Evolutionary conservation across 2,888 invertebrate genomes (phyloP).

Genomic region (Mimas tiliae): DNA sequence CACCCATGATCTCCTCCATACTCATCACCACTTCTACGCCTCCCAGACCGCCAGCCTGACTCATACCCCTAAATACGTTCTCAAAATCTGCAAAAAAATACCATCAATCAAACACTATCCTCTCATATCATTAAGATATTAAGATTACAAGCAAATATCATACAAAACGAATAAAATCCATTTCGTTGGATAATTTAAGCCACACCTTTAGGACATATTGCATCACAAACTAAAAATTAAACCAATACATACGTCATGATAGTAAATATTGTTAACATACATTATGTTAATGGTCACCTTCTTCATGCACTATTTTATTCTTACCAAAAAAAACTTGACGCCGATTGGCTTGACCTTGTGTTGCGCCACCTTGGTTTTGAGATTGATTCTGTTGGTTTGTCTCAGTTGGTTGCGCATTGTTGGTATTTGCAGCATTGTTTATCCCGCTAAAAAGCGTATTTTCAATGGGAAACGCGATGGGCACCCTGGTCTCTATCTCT

Average conservation of each 20-base stretch:
- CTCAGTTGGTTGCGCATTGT: slow-evolving; percentile 32
- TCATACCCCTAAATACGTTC: slow-evolving; percentile 60
- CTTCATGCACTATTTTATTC: slow-evolving; percentile 30
- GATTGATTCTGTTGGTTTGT: slow-evolving; percentile 31
- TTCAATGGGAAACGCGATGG: slow-evolving; percentile 61
- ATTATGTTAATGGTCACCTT: background rate
- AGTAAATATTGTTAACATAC: background rate
- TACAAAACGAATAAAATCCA: background rate
- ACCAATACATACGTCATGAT: background rate
- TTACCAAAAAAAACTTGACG: slow-evolving; percentile 60
- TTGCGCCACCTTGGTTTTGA: slow-evolving; percentile 31
- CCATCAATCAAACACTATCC: background rate
- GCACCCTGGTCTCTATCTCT: slow-evolving; percentile 67
- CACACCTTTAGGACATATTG: background rate
- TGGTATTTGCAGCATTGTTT: slow-evolving; percentile 39
- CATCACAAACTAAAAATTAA: background rate
- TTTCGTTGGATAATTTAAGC: background rate
- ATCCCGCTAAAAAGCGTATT: slow-evolving; percentile 52
- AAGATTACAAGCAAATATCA: background rate
- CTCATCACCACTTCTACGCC: slow-evolving; percentile 70
- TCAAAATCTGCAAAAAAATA: slow-evolving; percentile 56
- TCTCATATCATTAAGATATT: no score
- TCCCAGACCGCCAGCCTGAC: slow-evolving; percentile 50
- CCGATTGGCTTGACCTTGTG: slow-evolving; percentile 44
- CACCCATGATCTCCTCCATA: slow-evolving; percentile 65